Base-by-base conservation (phyloP, 2,797 vertebrate species). In the Cossypha heuglini region DNA sequence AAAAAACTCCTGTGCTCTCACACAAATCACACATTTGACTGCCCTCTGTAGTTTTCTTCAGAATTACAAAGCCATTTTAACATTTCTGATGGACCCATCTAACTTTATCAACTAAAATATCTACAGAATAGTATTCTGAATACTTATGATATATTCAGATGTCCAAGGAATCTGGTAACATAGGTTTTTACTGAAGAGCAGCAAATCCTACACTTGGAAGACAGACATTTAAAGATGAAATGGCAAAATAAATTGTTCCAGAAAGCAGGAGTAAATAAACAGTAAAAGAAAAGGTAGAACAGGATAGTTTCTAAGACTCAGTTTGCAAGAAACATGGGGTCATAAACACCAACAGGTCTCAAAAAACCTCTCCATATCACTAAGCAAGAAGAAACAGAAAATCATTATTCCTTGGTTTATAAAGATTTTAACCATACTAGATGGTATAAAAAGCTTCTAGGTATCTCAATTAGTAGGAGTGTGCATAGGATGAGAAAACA, bases 21-120 rank as follows among this genome's bases (percentile, higher is more conserved):
- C 17, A 42, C 4, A 66, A 37, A 83, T 7, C 8, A 51, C 68
- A 57, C 11, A 21, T 83, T 5, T 66, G 18, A 69, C 28, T 33
- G 48, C 4, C 1, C 0, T 4, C 13, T n/a, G 16, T 10, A 40
- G 4, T 45, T 28, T 31, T 45, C 66, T 45, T 78, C 52, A 46
- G 20, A 91, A 89, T 10, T 15, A 49, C 35, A 62, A 57, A 42
- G 17, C 6, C 38, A 13, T 46, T 85, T 63, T 24, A 88, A 49
- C 16, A 33, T n/a, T 35, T 88, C 25, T 43, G 15, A 58, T 37
- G 12, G 29, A 66, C 21, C 7, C 18, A 75, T 22, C 37, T 61
- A 55, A 61, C 33, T 61, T n/a, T 11, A 25, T 13, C 58, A 45
- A 64, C n/a, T 43, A 37, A 59, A 48, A n/a, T 17, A 57, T 2